phyloP scores from a whole-genome alignment of 2,113 vertebrate species.

The Typhlomys cinereus region DNA sequence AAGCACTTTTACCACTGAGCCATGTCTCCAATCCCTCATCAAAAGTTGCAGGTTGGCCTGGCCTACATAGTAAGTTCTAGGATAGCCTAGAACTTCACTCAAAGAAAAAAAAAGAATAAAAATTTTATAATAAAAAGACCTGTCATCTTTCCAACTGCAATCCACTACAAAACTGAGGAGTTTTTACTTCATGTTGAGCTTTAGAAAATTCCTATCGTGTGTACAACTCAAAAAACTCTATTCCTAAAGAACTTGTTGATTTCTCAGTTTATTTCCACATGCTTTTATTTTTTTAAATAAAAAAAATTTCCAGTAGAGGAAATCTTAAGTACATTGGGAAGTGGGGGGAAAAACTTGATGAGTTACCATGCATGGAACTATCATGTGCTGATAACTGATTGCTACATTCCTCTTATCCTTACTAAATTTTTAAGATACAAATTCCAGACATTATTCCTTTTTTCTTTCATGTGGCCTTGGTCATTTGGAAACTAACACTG shows the following conservation, averaged over 20 bases:
- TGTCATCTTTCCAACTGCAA: slow-evolving; percentile 17
- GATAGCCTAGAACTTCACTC: neutral
- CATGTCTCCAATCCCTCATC: too few species aligned
- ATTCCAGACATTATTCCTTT: neutral
- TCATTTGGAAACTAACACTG: slow-evolving; percentile 50
- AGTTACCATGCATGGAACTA: neutral
- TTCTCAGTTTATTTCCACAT: slow-evolving; percentile 50
- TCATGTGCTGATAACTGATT: neutral
- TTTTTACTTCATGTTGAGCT: slow-evolving; percentile 33
- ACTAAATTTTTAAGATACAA: neutral
- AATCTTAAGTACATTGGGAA: neutral
- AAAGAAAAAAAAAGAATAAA: neutral
- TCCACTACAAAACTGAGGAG: slow-evolving; percentile 40
- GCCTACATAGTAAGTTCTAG: neutral
- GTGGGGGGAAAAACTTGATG: neutral
- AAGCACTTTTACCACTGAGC: too few species aligned
- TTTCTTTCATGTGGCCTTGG: neutral
- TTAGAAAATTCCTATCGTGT: slow-evolving; percentile 37
- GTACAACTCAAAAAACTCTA: slow-evolving; percentile 31
- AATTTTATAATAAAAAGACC: neutral
- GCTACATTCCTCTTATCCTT: neutral
- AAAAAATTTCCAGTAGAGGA: neutral
- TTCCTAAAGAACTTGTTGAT: slow-evolving; percentile 32
- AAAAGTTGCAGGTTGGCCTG: neutral
- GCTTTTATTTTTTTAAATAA: slow-evolving; percentile 18